Evolutionary conservation across 2,113 vertebrate genomes (phyloP).

Genomic region (Eretmochelys imbricata): DNA sequence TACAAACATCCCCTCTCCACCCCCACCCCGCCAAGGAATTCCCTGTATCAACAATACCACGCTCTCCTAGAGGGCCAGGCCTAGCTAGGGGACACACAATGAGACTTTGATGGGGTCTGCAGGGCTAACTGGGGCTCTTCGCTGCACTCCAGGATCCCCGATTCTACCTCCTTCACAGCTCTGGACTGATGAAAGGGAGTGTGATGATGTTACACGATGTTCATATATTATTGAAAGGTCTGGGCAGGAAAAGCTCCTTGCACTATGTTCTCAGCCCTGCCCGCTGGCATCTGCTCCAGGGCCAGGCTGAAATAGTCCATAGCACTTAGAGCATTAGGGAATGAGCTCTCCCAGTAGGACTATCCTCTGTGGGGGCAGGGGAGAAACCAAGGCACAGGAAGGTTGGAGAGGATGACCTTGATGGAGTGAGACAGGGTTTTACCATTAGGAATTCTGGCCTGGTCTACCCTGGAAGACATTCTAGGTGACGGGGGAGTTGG

Average conservation of each 20-base stretch:
- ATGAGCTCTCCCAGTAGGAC: background rate
- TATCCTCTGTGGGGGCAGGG: no score
- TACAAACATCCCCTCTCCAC: background rate
- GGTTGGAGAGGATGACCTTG: background rate
- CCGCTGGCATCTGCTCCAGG: background rate
- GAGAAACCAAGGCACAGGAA: rapidly evolving
- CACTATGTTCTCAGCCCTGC: background rate
- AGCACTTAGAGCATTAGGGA: background rate
- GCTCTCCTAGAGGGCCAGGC: background rate
- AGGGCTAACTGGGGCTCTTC: background rate
- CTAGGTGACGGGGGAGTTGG: rapidly evolving
- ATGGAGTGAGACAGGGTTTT: background rate
- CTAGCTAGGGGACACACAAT: background rate
- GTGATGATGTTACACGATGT: background rate
- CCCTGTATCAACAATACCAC: background rate
- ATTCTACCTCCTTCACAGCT: background rate
- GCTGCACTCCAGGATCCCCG: background rate
- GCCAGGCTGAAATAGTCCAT: background rate
- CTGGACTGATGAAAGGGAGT: background rate
- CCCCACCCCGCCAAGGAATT: no score
- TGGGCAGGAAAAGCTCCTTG: background rate
- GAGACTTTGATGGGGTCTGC: background rate
- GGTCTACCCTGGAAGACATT: background rate
- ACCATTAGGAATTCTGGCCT: background rate
- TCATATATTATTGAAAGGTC: background rate